Evolutionary conservation across 2,797 vertebrate genomes (phyloP).

Genomic region (Pogonophryne albipinna): DNA sequence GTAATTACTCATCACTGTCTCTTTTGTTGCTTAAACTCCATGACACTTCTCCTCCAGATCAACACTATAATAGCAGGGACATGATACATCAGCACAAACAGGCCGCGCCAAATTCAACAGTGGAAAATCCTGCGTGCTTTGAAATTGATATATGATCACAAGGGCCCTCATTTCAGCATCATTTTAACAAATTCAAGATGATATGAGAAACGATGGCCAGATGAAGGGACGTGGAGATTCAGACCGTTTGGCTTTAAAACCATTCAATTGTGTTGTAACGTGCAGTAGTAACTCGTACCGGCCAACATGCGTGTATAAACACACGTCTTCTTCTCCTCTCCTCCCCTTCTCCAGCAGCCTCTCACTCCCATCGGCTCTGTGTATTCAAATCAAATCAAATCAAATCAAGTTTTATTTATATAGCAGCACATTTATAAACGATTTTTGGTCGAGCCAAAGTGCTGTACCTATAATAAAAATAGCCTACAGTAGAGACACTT

Average conservation of each 20-base stretch:
- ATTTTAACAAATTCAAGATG: slow-evolving; percentile 40
- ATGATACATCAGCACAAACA: slow-evolving; percentile 18
- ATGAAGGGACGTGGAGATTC: background rate
- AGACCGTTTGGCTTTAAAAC: background rate
- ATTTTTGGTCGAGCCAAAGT: no score
- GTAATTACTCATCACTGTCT: slow-evolving; percentile 16
- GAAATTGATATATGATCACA: slow-evolving; percentile 25
- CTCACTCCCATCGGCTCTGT: slow-evolving; percentile 25
- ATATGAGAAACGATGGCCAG: background rate
- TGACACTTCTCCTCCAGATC: slow-evolving; percentile 6
- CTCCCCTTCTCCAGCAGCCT: slow-evolving; percentile 6
- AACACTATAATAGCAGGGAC: slow-evolving; percentile 28
- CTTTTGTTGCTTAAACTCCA: slow-evolving; percentile 1
- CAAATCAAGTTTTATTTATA: no score
- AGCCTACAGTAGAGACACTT: no score
- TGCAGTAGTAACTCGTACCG: background rate
- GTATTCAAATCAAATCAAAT: background rate
- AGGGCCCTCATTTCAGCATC: slow-evolving; percentile 10
- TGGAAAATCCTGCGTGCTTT: slow-evolving; percentile 30
- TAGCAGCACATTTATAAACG: no score
- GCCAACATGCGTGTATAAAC: background rate
- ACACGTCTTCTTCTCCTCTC: background rate
- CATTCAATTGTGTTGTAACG: background rate
- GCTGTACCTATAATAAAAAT: no score
- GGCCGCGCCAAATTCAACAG: slow-evolving; percentile 46